These are phyloP conservation scores for Propithecus perrieri DNA, from an alignment of 2,797 vertebrate genomes.

Conservation along the genomic window DNA sequence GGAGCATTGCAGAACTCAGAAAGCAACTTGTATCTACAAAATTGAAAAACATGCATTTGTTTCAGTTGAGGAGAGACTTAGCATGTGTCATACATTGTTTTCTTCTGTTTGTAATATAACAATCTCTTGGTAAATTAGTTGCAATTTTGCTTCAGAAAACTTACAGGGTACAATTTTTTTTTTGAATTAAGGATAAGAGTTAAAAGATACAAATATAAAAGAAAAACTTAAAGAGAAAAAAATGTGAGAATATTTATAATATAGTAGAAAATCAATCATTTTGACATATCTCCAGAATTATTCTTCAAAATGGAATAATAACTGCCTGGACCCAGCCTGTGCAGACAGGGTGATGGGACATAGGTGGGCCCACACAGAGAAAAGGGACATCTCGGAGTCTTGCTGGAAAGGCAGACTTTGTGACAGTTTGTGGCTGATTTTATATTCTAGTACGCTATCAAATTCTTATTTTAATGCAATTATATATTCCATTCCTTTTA, in stretches of 20 bases:
- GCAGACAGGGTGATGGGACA: not conserved
- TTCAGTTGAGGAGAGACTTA: not conserved
- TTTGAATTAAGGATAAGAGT: not conserved
- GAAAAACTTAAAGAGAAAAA: not conserved
- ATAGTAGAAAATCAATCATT: not conserved
- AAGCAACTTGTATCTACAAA: not conserved
- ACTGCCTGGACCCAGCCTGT: accelerated
- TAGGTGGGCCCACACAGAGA: no score
- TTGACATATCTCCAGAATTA: not conserved
- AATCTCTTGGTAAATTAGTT: not conserved
- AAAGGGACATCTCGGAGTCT: not conserved
- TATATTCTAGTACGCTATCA: not conserved
- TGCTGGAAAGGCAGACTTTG: not conserved
- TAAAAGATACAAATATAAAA: not conserved
- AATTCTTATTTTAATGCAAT: not conserved
- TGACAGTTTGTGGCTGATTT: not conserved
- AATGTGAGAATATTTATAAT: not conserved
- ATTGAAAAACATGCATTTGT: not conserved
- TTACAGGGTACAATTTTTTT: no score
- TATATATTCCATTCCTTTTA: not conserved
- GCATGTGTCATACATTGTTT: not conserved
- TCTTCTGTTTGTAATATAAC: not conserved
- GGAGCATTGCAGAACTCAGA: not conserved
- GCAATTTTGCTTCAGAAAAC: not conserved
- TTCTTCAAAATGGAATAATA: not conserved